These are phyloP conservation scores for Xiphias gladius DNA, from an alignment of 2,113 vertebrate species.

Conservation along the genomic window DNA sequence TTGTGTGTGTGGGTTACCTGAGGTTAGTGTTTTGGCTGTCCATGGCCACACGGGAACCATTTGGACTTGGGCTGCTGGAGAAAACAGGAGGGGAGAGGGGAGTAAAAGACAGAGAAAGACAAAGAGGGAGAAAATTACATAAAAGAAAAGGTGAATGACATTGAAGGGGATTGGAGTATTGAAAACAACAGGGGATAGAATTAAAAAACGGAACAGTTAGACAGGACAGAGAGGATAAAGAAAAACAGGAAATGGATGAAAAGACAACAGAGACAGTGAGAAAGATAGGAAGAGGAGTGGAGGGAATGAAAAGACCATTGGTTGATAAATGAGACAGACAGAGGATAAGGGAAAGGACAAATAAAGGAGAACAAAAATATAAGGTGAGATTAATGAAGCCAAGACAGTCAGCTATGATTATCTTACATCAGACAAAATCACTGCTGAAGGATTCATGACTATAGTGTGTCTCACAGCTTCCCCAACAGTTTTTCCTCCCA, in stretches of 20 bases:
- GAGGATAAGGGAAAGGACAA: background rate
- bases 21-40: slow-evolving; percentile 86
- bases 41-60: slow-evolving; percentile 82
- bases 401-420: slow-evolving; percentile 19
- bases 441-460: slow-evolving; percentile 9
- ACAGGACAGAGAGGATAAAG: slow-evolving; percentile 4
- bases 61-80: slow-evolving; percentile 81
- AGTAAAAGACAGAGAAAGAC: slow-evolving; percentile 33
- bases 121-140: slow-evolving; percentile 28
- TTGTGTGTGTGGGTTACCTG: slow-evolving; percentile 75
- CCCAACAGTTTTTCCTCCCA: background rate
- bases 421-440: slow-evolving; percentile 34
- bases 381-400: slow-evolving; percentile 19
- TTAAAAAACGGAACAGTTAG: slow-evolving; percentile 15
- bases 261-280: slow-evolving; percentile 12
- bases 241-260: background rate
- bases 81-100: slow-evolving; percentile 38
- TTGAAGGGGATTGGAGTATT: slow-evolving; percentile 31
- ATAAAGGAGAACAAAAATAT: slow-evolving; percentile 17
- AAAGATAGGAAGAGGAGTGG: background rate
- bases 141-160: slow-evolving; percentile 45
- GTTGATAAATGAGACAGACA: background rate
- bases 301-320: background rate
- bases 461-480: slow-evolving; percentile 10
- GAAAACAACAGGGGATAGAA: slow-evolving; percentile 37